These are phyloP conservation scores for Dallia pectoralis DNA, from an alignment of 2,797 vertebrate genomes.

Conservation along the genomic window DNA sequence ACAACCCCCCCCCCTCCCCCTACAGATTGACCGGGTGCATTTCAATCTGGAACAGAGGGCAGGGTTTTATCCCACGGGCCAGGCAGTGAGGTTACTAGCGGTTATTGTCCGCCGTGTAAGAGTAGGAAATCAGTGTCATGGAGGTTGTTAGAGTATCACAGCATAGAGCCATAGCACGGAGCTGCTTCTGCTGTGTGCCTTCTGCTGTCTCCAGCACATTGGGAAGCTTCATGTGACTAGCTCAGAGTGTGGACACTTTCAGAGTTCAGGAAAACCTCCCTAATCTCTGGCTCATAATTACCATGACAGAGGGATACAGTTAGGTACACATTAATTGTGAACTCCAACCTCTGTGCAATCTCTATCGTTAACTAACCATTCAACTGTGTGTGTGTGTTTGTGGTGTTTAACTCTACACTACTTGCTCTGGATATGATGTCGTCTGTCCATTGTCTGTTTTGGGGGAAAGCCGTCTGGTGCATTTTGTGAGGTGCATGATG, in stretches of 20 bases:
- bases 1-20: neutral
- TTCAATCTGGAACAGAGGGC: constrained; percentile 40
- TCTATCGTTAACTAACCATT: constrained; percentile 2
- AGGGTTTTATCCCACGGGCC: constrained; percentile 18
- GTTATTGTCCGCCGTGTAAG: constrained; percentile 21
- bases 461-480: constrained; percentile 60
- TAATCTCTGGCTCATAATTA: neutral
- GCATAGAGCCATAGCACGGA: neutral
- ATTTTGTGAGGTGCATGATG: constrained; percentile 73
- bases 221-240: neutral
- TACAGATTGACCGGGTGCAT: constrained; percentile 55
- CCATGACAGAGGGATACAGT: neutral
- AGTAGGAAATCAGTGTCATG: neutral
- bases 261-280: neutral
- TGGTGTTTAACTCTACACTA: neutral
- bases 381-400: constrained; percentile 6
- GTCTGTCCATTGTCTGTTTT: constrained; percentile 12
- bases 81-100: constrained; percentile 10
- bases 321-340: too few relatives aligned
- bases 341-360: constrained; percentile 4
- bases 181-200: neutral
- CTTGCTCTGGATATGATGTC: neutral
- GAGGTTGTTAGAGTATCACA: neutral
- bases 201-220: neutral
- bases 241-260: neutral